Base-by-base conservation (phyloP, 2,797 vertebrate species). In the Fundulus diaphanus region DNA sequence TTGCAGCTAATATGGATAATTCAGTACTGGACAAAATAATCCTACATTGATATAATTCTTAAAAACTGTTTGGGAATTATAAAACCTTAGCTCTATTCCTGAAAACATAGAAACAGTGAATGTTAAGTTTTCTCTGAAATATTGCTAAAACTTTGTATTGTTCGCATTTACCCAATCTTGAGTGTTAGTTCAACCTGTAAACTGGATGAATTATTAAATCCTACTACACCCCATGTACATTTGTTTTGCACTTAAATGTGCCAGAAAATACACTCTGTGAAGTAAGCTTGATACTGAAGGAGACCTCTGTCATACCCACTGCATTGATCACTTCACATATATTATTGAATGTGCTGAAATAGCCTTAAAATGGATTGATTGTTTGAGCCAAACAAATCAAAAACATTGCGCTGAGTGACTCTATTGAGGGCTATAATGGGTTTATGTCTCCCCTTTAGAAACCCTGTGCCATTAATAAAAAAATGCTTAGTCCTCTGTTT, bases 401-500 rank as follows among this genome's bases (percentile, higher is more conserved):
- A n/a, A 80, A 84, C 65, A 78, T 2, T 52, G 49, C 76, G 54
- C 33, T 54, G 42, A 87, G 33, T 24, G 24, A 69, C 29, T 79
- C 78, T 81, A 89, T 81, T 59, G 72, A 84, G 48, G 8, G 5
- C 11, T 29, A 29, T 73, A 78, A 74, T 77, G 66, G 74, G 49
- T 77, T 84, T 79, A 74, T 49, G 16, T 81, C 27, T 77, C 78
- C 75, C 65, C 69, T 29, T 81, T 80, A 78, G 51, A 69, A 77
- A 73, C 70, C 46, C 31, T 51, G 66, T 68, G 80, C 61, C 85
- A 72, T 40, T 31, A 42, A 77, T 77, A 75, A 82, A 80, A 73
- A 74, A 85, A 69, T 67, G 68, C 83, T 87, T 76, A 0, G 78
- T 88, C 68, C 87, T 74, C 75, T 63, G 44, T 82, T 15, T 59